Evolutionary conservation across 2,113 vertebrate genomes (phyloP).

Genomic region (Montifringilla adamsi): DNA sequence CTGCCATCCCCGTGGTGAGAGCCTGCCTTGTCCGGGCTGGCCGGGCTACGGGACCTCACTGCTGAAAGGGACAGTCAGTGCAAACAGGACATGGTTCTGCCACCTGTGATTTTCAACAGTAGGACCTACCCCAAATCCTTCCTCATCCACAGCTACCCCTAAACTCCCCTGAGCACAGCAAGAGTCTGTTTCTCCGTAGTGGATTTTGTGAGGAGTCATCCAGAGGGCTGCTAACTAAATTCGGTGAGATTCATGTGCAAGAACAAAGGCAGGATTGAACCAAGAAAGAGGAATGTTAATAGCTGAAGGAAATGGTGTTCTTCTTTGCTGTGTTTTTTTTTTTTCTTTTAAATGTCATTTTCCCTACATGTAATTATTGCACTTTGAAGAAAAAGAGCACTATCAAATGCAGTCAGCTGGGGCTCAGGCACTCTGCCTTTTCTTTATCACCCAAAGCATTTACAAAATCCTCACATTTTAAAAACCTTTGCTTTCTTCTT

Average conservation of each 20-base stretch:
- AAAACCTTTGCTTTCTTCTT: background rate
- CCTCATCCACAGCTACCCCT: background rate
- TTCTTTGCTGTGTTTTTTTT: background rate
- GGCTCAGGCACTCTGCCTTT: background rate
- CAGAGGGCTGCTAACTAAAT: background rate
- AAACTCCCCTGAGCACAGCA: background rate
- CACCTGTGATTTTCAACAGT: background rate
- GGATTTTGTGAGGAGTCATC: background rate
- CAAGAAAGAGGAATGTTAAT: background rate
- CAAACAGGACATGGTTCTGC: background rate
- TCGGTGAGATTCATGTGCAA: background rate
- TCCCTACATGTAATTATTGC: background rate
- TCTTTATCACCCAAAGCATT: background rate
- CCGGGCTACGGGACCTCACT: accelerated
- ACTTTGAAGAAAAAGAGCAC: background rate
- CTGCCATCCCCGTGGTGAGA: background rate
- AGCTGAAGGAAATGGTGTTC: background rate
- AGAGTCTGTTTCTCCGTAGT: background rate
- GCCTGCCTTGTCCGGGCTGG: accelerated
- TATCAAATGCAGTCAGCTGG: background rate
- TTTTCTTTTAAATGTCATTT: background rate
- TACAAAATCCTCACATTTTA: background rate
- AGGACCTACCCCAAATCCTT: background rate
- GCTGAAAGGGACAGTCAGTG: background rate
- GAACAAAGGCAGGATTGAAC: background rate